Percentiles rank a stretch among this genome's conserved stretches.
Evolutionary conservation across 2,888 invertebrate genomes (phyloP).

Genomic region (Eupithecia insigniata): DNA sequence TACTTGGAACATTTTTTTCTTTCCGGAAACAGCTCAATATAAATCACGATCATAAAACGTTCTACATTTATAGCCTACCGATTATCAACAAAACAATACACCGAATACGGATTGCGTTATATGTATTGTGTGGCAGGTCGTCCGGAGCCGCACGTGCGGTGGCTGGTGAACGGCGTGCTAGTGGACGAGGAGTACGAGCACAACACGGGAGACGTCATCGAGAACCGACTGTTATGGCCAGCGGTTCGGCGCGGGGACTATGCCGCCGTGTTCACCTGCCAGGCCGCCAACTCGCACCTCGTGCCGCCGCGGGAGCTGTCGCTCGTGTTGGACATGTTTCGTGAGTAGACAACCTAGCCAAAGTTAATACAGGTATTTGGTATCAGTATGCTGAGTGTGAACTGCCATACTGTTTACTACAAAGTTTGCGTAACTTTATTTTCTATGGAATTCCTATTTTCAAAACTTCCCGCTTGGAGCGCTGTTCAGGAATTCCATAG

Average conservation of each 20-base stretch:
- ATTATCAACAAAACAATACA: not conserved
- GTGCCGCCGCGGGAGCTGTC: slow-evolving; percentile 91
- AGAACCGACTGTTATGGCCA: slow-evolving; percentile 91
- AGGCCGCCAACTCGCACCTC: slow-evolving; percentile 93
- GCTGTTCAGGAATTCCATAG: too few species aligned
- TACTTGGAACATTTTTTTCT: too few species aligned
- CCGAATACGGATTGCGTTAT: not conserved
- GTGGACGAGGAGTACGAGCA: slow-evolving; percentile 93
- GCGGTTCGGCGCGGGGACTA: slow-evolving; percentile 91
- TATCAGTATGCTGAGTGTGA: too few species aligned
- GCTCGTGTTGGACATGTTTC: slow-evolving; percentile 89
- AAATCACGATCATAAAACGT: not conserved
- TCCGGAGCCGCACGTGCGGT: slow-evolving; percentile 92
- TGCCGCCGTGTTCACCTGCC: slow-evolving; percentile 94
- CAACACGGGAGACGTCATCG: slow-evolving; percentile 93
- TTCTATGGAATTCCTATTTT: too few species aligned
- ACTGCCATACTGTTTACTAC: too few species aligned
- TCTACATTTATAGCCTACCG: not conserved
- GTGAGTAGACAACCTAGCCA: slow-evolving; percentile 85
- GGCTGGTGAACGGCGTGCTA: slow-evolving; percentile 91
- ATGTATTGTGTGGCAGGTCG: slow-evolving; percentile 82
- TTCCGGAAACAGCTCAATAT: too few species aligned
- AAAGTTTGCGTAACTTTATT: too few species aligned
- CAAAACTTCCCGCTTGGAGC: too few species aligned
- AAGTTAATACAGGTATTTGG: too few species aligned